These are phyloP conservation scores for Argyrosomus japonicus DNA, from an alignment of 2,113 vertebrate genomes.

Conservation along the genomic window DNA sequence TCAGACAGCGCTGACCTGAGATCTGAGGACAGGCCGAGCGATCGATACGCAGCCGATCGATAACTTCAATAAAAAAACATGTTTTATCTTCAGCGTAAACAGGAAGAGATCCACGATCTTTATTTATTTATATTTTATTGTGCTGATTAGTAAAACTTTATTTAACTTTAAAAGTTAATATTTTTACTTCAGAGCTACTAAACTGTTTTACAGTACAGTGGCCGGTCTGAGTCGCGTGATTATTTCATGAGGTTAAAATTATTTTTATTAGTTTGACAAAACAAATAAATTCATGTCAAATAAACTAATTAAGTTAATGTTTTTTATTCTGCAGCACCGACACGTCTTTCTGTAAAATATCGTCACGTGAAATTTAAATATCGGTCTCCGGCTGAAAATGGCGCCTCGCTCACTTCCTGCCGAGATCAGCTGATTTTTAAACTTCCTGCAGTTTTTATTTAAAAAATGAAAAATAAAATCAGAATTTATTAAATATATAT, in stretches of 20 bases:
- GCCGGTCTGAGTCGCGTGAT: background rate
- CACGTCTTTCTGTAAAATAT: background rate
- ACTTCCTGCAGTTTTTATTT: background rate
- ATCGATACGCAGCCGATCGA: background rate
- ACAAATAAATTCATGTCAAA: background rate
- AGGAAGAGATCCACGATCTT: background rate
- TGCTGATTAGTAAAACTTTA: background rate
- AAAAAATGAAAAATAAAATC: background rate
- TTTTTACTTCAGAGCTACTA: too few relatives aligned
- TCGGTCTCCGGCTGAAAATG: background rate
- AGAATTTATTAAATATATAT: too few relatives aligned
- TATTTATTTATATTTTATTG: background rate
- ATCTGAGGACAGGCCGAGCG: background rate
- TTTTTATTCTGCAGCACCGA: too few relatives aligned
- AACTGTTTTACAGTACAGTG: background rate
- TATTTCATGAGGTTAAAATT: background rate
- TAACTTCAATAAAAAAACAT: background rate
- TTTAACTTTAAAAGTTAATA: background rate
- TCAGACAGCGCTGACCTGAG: conserved; percentile 24
- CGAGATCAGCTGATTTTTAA: background rate
- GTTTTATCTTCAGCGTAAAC: background rate
- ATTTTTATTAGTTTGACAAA: background rate
- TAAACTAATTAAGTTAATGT: too few relatives aligned
- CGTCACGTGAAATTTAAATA: background rate
- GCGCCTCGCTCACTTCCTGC: background rate